A percentile compares a stretch with the other conserved stretches of the same genome.
Conservation (phyloP, 2,888 invertebrate genomes). For the Perdita meconis region DNA sequence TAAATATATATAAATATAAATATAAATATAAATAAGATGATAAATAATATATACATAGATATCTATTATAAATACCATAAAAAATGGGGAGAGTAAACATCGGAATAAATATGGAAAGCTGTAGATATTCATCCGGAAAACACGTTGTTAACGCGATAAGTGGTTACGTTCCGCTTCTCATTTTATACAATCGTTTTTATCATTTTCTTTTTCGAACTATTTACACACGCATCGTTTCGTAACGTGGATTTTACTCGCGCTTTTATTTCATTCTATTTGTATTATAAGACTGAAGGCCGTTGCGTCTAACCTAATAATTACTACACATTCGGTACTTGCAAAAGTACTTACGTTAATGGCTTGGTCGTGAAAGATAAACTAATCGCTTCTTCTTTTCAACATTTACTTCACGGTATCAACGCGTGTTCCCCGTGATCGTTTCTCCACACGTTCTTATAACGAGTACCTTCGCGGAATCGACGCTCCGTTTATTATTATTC, state of each 20-base stretch:
- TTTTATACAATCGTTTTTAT: conserved; percentile 51
- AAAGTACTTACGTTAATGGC: conserved; percentile 60
- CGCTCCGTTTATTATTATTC: background rate
- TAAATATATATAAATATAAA: conserved; percentile 67
- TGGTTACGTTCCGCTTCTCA: conserved; percentile 49
- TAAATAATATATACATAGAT: conserved; percentile 69
- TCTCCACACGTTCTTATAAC: background rate
- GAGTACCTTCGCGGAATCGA: background rate
- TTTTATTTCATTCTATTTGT: conserved; percentile 37
- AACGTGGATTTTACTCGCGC: conserved; percentile 40
- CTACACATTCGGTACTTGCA: conserved; percentile 44
- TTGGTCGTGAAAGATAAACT: conserved; percentile 44
- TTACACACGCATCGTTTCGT: conserved; percentile 42
- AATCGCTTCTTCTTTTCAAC: background rate
- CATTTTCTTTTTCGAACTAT: conserved; percentile 33
- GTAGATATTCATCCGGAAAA: conserved; percentile 68
- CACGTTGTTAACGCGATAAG: conserved; percentile 41
- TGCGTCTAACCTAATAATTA: conserved; percentile 43
- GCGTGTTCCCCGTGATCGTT: background rate
- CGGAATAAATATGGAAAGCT: conserved; percentile 60
- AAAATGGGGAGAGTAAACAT: conserved; percentile 64
- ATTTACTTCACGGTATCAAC: background rate
- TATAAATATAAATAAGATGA: conserved; percentile 62
- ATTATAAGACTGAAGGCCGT: conserved; percentile 67
- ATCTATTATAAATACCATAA: conserved; percentile 70